These are phyloP conservation scores for Sternarchorhynchus goeldii DNA, from an alignment of 2,797 vertebrate species.

Conservation along the genomic window DNA sequence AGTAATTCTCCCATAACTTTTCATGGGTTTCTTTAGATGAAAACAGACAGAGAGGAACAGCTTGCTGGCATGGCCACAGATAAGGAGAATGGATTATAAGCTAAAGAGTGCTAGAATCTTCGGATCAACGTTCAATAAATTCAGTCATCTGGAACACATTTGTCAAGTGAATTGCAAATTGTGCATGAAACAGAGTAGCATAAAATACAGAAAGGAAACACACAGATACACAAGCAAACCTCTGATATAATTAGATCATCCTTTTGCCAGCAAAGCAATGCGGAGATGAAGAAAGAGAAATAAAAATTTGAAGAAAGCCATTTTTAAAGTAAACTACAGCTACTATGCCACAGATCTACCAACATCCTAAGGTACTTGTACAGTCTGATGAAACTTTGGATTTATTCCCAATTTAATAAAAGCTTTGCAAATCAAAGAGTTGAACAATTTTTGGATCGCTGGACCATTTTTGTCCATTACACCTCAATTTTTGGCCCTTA, in stretches of 20 bases:
- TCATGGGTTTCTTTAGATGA: slow-evolving; percentile 4
- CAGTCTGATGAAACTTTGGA: background rate
- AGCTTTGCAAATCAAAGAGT: background rate
- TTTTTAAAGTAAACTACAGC: slow-evolving; percentile 73
- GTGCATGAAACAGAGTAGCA: slow-evolving; percentile 35
- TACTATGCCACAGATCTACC: slow-evolving; percentile 41
- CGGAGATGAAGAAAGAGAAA: slow-evolving; percentile 60
- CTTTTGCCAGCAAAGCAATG: slow-evolving; percentile 75
- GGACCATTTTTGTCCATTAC: background rate
- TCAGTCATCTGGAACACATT: slow-evolving; percentile 13
- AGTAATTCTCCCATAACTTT: background rate
- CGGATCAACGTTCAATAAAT: slow-evolving; percentile 35
- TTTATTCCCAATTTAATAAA: background rate
- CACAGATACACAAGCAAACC: slow-evolving; percentile 61
- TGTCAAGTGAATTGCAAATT: slow-evolving; percentile 27
- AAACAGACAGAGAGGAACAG: slow-evolving; percentile 27
- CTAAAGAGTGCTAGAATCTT: slow-evolving; percentile 26
- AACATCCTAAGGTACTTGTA: background rate
- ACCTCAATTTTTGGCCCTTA: slow-evolving; percentile 45
- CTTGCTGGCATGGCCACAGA: slow-evolving; percentile 23
- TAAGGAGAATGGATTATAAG: slow-evolving; percentile 24
- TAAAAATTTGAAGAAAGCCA: slow-evolving; percentile 54
- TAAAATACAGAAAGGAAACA: slow-evolving; percentile 47
- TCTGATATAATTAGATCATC: slow-evolving; percentile 75
- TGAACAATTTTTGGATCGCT: background rate